phyloP scores from a whole-genome alignment of 2,888 invertebrate genomes.

The Drosophila putrida region DNA sequence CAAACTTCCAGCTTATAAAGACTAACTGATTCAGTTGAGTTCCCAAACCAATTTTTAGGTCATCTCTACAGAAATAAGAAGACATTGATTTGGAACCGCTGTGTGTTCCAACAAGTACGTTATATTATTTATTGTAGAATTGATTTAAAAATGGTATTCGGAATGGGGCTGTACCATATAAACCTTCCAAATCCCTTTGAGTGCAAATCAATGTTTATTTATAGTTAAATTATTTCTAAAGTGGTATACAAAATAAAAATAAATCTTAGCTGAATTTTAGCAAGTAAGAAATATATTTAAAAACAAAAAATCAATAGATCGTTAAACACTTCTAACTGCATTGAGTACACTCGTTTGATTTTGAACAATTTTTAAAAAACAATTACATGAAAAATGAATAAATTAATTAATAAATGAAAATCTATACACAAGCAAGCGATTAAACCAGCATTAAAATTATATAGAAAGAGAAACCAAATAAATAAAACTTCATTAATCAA shows the following conservation, averaged over 20 bases:
- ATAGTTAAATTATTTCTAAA: conserved; percentile 37
- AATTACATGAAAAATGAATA: conserved; percentile 27
- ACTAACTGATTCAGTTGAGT: conserved; percentile 34
- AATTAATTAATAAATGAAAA: conserved; percentile 42
- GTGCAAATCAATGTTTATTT: conserved; percentile 68
- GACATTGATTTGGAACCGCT: background rate
- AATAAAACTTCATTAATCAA: conserved; percentile 82
- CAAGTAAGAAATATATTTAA: conserved; percentile 39
- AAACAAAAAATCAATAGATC: conserved; percentile 19
- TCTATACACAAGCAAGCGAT: conserved; percentile 67
- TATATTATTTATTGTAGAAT: background rate
- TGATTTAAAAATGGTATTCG: conserved; percentile 4
- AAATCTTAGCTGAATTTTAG: conserved; percentile 72
- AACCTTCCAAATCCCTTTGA: conserved; percentile 45
- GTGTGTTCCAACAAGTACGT: background rate
- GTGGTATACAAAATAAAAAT: conserved; percentile 23
- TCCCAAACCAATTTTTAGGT: background rate
- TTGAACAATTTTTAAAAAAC: conserved; percentile 42
- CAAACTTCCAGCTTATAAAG: conserved; percentile 4
- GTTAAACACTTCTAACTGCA: conserved; percentile 43
- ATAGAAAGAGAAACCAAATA: conserved; percentile 70
- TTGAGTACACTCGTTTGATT: conserved; percentile 42
- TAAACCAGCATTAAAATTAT: conserved; percentile 71
- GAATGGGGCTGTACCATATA: background rate
- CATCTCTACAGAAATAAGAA: background rate